Evolutionary conservation across 2,113 vertebrate species (phyloP).

Genomic region (Rattus rattus): DNA sequence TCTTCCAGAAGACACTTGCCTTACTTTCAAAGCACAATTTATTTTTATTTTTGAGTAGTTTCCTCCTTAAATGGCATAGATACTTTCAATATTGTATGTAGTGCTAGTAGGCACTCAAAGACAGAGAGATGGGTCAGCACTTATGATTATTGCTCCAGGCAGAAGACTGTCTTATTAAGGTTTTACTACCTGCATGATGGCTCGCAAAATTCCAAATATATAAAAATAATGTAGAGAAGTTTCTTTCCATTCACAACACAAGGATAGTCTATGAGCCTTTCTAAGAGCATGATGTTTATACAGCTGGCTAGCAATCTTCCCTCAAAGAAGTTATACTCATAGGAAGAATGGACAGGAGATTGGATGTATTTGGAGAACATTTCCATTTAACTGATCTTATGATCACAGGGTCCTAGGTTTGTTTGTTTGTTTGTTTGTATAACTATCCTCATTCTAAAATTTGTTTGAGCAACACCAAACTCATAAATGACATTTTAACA

Average conservation of each 20-base stretch:
- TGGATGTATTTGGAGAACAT: neutral
- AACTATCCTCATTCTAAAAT: neutral
- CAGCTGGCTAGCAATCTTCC: neutral
- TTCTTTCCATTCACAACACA: neutral
- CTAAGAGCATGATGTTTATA: neutral
- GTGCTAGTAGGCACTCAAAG: neutral
- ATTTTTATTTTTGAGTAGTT: neutral
- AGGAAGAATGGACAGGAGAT: neutral
- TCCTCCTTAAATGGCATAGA: neutral
- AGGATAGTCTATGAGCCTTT: neutral
- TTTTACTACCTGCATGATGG: neutral
- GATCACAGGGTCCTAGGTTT: neutral
- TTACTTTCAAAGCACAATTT: neutral
- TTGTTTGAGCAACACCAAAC: neutral
- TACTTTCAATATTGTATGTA: neutral
- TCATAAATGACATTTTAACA: slow-evolving; percentile 9
- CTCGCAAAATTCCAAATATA: neutral
- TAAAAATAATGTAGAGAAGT: neutral
- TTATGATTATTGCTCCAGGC: neutral
- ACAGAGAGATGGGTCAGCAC: neutral
- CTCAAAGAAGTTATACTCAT: slow-evolving; percentile 33
- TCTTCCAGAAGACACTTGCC: neutral
- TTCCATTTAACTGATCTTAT: slow-evolving; percentile 33
- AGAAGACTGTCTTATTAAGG: neutral
- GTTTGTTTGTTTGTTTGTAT: neutral